A percentile compares a stretch with the other conserved stretches of the same genome.
Conservation (phyloP, 2,888 invertebrate genomes). For the Hymenopus coronatus region DNA sequence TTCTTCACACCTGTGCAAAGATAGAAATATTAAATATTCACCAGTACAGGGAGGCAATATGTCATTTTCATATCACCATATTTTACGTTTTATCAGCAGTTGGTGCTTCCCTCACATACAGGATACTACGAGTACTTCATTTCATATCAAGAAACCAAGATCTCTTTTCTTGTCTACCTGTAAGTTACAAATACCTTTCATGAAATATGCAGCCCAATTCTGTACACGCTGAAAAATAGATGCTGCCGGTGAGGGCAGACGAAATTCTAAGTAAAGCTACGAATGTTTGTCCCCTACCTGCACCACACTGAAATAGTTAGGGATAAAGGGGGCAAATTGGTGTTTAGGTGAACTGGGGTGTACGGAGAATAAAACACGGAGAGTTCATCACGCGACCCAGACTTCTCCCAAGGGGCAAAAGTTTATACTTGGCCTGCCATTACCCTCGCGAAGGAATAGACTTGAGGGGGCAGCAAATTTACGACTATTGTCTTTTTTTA, state of each 20-base stretch:
- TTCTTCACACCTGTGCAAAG: too few relatives aligned
- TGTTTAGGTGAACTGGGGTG: not conserved
- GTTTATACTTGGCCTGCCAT: slow-evolving; percentile 9
- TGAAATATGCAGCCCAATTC: not conserved
- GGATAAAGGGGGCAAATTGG: not conserved
- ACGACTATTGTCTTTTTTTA: slow-evolving; percentile 20
- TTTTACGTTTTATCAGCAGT: too few relatives aligned
- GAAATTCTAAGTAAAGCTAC: not conserved
- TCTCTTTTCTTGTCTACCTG: not conserved
- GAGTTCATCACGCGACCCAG: slow-evolving; percentile 2
- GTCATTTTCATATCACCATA: too few relatives aligned
- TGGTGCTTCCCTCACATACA: too few relatives aligned
- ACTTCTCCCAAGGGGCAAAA: slow-evolving; percentile 9
- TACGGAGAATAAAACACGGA: not conserved
- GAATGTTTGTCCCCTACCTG: not conserved
- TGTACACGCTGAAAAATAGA: not conserved
- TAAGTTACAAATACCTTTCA: not conserved
- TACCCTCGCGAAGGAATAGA: not conserved
- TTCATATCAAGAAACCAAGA: not conserved
- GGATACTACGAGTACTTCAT: too few relatives aligned
- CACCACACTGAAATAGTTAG: not conserved
- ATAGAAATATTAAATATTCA: too few relatives aligned
- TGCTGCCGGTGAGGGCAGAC: not conserved
- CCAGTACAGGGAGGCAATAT: too few relatives aligned
- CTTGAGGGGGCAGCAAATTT: slow-evolving; percentile 6